Evolutionary conservation across 2,113 vertebrate genomes (phyloP).

Genomic region (Nannospalax galili): DNA sequence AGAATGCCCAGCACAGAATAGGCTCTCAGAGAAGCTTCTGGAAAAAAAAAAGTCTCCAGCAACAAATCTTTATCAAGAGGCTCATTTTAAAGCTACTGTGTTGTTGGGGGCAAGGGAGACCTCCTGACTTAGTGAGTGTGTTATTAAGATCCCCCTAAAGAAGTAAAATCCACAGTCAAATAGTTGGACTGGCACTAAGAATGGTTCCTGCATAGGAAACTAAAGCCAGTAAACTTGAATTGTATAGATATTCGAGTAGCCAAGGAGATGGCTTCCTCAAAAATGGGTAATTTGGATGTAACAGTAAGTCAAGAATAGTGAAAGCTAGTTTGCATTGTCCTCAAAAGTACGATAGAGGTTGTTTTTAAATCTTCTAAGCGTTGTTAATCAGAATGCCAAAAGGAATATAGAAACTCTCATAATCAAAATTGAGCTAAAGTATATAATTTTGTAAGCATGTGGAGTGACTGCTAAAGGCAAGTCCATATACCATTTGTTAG

Average conservation of each 20-base stretch:
- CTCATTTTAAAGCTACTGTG: slow-evolving; percentile 31
- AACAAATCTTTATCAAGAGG: not conserved
- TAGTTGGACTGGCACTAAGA: not conserved
- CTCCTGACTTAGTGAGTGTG: not conserved
- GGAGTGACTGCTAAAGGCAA: slow-evolving; percentile 17
- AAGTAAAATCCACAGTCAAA: slow-evolving; percentile 33
- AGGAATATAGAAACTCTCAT: not conserved
- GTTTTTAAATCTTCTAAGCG: slow-evolving; percentile 13
- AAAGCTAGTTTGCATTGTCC: not conserved
- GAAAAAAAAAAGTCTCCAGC: slow-evolving; percentile 50
- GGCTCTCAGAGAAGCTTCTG: slow-evolving; percentile 41
- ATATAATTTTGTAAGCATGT: slow-evolving; percentile 50
- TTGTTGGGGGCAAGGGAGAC: not conserved
- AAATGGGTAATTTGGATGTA: slow-evolving; percentile 42
- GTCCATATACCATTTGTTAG: slow-evolving; percentile 47
- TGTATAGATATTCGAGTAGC: not conserved
- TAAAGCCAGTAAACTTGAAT: slow-evolving; percentile 12
- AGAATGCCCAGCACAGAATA: slow-evolving; percentile 4
- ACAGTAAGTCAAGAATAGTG: slow-evolving; percentile 54
- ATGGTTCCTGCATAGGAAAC: not conserved
- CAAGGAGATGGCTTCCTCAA: not conserved
- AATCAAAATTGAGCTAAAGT: slow-evolving; percentile 53
- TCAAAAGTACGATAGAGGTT: slow-evolving; percentile 17
- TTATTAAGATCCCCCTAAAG: slow-evolving; percentile 50
- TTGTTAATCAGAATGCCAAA: slow-evolving; percentile 18